Base-by-base conservation (phyloP, 2,113 vertebrate genomes). In the Axis porcinus region DNA sequence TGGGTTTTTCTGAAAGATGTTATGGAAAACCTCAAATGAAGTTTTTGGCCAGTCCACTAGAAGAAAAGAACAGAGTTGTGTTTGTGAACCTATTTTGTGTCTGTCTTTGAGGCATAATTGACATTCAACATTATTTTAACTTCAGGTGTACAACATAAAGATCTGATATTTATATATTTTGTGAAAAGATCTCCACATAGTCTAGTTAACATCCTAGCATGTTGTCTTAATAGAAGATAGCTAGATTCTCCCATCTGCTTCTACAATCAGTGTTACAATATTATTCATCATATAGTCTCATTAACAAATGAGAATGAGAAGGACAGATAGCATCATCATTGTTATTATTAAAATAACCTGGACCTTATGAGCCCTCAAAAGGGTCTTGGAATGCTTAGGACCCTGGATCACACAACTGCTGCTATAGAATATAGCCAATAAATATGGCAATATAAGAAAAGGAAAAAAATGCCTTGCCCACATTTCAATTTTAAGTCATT, bases 401-500 rank as follows among this genome's bases (percentile, higher is more conserved):
- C 3, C 45, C 92, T 76, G 58, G 36, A n/a, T 45, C 17, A 45
- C 28, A 58, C 47, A 84, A 50, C 45, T 79, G 36, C 27, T 96
- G 28, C 62, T 93, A 58, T 19, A 36, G 21, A 67, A 27, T 17
- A 55, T 45, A 58, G 28, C 36, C 57, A 82, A 28, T 62, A 52
- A 93, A 86, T 94, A 92, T 76, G 50, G 36, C 76, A 92, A 28
- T 74, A 16, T 64, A 55, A 81, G 70, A 96, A 96, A 83, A 40
- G 7, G 25, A 62, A 95, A 74, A 74, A 54, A 85, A 58, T 74
- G 6, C 74, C 94, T 91, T 91, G 14, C 40, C 45, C 43, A 60
- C 57, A 55, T 93, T 90, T 96, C 78, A 88, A 85, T 85, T 85
- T 96, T 91, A 47, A 92, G 36, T 85, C 27, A 17, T 85, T 96